phyloP scores from a whole-genome alignment of 2,888 invertebrate genomes.

The Dorcus hopei region DNA sequence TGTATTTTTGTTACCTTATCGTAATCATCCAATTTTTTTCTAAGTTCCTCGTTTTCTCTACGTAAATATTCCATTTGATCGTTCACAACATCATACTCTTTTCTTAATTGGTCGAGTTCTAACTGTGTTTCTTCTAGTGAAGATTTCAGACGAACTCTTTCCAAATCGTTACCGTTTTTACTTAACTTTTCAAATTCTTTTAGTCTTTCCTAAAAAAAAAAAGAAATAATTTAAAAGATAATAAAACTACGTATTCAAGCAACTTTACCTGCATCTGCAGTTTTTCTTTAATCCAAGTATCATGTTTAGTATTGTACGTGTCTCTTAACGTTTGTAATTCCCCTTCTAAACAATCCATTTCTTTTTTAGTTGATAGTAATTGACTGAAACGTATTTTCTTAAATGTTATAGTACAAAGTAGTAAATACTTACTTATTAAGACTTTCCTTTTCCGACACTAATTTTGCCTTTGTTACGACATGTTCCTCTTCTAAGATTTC shows the following conservation, averaged over 20 bases:
- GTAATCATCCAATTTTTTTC: constrained; percentile 78
- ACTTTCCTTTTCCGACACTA: constrained; percentile 78
- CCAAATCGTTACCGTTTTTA: constrained; percentile 54
- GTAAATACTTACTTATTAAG: constrained; percentile 60
- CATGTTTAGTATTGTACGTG: constrained; percentile 62
- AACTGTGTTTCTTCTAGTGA: constrained; percentile 71
- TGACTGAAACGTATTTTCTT: constrained; percentile 5
- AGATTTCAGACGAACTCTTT: constrained; percentile 66
- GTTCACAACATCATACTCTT: constrained; percentile 63
- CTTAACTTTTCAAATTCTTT: constrained; percentile 40
- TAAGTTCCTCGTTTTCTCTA: constrained; percentile 76
- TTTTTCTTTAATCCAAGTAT: constrained; percentile 72
- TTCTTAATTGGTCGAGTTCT: constrained; percentile 67
- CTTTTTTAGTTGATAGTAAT: constrained; percentile 53
- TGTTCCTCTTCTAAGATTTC: constrained; percentile 83
- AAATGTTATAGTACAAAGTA: background rate
- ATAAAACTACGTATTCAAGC: constrained; percentile 4
- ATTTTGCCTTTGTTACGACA: constrained; percentile 75
- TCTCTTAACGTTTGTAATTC: constrained; percentile 66
- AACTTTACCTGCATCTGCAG: constrained; percentile 60
- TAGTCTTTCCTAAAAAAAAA: constrained; percentile 47
- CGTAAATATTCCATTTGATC: constrained; percentile 72
- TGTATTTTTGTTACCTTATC: constrained; percentile 82
- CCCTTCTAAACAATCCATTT: constrained; percentile 58
- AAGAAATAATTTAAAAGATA: background rate